A percentile compares a stretch with the other conserved stretches of the same genome.
Evolutionary conservation across 2,113 vertebrate genomes (phyloP).

Genomic region (Rattus rattus): DNA sequence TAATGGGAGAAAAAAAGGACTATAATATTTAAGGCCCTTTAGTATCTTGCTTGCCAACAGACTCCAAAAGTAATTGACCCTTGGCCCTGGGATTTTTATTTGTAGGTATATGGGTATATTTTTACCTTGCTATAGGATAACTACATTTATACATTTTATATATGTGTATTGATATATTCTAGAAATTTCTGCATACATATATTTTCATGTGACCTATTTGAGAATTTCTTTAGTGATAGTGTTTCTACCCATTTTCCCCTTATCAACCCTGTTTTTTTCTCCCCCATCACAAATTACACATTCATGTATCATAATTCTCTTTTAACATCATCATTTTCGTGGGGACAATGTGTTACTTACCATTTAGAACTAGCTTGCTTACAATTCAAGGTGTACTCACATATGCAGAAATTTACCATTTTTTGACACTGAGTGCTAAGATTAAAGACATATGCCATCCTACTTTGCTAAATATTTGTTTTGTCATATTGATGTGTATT

Average conservation of each 20-base stretch:
- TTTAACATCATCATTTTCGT: neutral
- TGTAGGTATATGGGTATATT: neutral
- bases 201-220: neutral
- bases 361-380: neutral
- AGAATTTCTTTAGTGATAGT: neutral
- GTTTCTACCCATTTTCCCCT: neutral
- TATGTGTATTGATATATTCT: neutral
- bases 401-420: neutral
- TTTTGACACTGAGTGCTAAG: neutral
- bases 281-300: neutral
- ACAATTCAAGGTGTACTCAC: neutral
- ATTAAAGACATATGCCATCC: neutral
- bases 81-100: neutral
- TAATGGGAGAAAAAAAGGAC: neutral
- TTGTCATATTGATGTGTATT: neutral
- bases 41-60: neutral
- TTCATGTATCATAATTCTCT: neutral
- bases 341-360: neutral
- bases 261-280: neutral
- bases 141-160: neutral
- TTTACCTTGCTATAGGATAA: neutral
- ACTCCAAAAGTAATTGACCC: neutral
- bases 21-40: neutral
- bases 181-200: neutral
- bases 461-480: neutral